Conservation (phyloP, 2,888 invertebrate genomes). For the Nephrotoma flavescens region DNA sequence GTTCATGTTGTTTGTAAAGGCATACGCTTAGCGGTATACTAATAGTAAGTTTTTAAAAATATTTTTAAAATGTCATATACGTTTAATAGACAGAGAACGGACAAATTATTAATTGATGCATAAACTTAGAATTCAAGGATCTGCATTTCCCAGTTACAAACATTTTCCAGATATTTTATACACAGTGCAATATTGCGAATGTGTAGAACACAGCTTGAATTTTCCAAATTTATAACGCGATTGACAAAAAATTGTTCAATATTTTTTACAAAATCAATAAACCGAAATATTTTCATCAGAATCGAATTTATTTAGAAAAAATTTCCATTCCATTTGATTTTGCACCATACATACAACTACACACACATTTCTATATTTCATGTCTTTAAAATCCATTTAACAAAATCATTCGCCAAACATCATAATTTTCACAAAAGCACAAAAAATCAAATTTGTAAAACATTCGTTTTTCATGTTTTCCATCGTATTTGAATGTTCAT, state of each 20-base stretch:
- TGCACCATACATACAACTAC: neutral
- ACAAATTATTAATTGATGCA: no score
- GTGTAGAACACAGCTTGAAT: no score
- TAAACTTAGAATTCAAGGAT: no score
- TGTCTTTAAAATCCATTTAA: neutral
- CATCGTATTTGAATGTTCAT: neutral
- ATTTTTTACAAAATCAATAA: neutral
- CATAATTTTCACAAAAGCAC: neutral
- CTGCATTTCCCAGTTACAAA: no score
- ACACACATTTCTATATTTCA: neutral
- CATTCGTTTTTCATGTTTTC: neutral
- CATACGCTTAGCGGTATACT: no score
- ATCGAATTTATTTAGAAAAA: neutral
- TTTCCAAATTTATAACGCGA: neutral
- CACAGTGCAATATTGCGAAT: no score
- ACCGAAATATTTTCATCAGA: neutral
- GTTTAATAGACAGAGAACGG: no score
- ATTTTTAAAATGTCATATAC: no score
- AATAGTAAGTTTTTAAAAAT: no score
- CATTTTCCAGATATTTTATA: no score
- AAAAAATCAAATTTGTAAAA: neutral
- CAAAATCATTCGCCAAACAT: neutral
- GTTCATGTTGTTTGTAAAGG: no score
- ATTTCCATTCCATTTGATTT: neutral
- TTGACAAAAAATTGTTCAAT: neutral